These are phyloP conservation scores for Diorhabda elongata DNA, from an alignment of 1,140 invertebrate species.

Conservation along the genomic window DNA sequence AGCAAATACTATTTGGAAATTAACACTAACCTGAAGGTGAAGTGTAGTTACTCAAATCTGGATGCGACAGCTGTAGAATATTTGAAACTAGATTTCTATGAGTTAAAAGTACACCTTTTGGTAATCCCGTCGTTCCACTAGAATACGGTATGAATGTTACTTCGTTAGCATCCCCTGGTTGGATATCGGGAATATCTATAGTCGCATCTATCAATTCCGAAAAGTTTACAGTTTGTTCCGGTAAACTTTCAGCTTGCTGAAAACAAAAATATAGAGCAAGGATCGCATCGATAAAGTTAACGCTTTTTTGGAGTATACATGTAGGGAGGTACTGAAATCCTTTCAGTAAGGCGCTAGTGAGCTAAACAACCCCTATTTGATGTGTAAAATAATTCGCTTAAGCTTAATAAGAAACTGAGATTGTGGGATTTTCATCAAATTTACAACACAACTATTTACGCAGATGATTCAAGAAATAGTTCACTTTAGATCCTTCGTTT, in stretches of 20 bases:
- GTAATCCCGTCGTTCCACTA: constrained; percentile 86
- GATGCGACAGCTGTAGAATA: constrained; percentile 35
- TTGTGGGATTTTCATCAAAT: too few species aligned
- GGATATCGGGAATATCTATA: constrained; percentile 47
- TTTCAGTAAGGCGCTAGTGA: too few species aligned
- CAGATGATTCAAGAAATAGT: too few species aligned
- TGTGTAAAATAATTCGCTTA: too few species aligned
- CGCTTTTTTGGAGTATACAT: too few species aligned
- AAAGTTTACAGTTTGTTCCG: constrained; percentile 55
- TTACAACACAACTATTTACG: too few species aligned
- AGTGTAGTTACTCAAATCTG: constrained; percentile 23
- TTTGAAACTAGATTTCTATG: constrained; percentile 62
- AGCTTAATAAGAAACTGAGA: too few species aligned
- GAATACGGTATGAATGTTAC: constrained; percentile 61
- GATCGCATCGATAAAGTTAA: too few species aligned
- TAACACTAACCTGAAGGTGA: neutral
- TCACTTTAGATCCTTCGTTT: too few species aligned
- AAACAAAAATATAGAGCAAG: constrained; percentile 14
- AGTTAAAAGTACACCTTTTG: constrained; percentile 82
- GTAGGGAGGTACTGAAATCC: too few species aligned
- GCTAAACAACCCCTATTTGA: too few species aligned
- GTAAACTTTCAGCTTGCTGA: constrained; percentile 42
- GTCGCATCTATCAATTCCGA: constrained; percentile 51
- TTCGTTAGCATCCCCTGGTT: constrained; percentile 46
- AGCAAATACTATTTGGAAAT: too few species aligned